These are phyloP conservation scores for Homarus americanus DNA, from an alignment of 1,140 invertebrate genomes.

Conservation along the genomic window DNA sequence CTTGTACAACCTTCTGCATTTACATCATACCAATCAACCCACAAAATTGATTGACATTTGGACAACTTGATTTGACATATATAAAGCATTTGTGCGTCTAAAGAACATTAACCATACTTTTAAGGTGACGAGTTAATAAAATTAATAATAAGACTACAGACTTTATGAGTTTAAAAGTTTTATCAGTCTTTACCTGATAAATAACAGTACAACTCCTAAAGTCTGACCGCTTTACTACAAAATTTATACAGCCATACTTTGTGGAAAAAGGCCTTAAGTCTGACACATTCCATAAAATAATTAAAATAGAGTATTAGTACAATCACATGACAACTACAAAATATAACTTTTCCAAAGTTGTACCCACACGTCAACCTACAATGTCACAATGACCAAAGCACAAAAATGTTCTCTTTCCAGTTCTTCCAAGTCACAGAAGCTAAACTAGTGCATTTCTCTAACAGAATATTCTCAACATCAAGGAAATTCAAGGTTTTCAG, in stretches of 20 bases:
- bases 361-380: background rate
- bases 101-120: constrained; percentile 33
- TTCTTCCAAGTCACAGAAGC: background rate
- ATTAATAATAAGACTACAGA: background rate
- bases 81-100: constrained; percentile 44
- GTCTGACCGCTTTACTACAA: background rate
- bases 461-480: background rate
- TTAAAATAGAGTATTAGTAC: too few species aligned
- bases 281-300: background rate
- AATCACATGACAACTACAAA: background rate
- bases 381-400: background rate
- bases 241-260: background rate
- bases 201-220: background rate
- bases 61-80: constrained; percentile 20
- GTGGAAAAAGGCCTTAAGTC: background rate
- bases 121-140: background rate
- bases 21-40: constrained; percentile 22
- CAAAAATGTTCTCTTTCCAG: background rate
- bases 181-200: background rate
- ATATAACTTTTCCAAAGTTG: background rate
- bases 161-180: background rate
- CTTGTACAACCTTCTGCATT: constrained; percentile 20
- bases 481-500: background rate
- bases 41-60: constrained; percentile 16
- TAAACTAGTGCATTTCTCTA: too few species aligned